Evolutionary conservation across 2,113 vertebrate species (phyloP).

Genomic region (Trichomycterus rosablanca): DNA sequence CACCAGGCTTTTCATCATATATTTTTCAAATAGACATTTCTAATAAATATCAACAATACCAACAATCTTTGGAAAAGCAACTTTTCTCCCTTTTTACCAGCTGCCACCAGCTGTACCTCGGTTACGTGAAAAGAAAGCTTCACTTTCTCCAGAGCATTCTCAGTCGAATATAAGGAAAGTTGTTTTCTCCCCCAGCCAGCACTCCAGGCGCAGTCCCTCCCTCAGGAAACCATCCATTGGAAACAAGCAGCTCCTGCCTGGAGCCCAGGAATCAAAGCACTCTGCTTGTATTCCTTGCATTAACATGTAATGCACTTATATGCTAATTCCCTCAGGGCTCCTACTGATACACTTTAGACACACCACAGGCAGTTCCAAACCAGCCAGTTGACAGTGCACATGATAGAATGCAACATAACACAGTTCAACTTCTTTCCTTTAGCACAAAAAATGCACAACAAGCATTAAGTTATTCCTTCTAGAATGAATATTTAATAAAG

Average conservation of each 20-base stretch:
- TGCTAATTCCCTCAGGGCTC: slow-evolving; percentile 62
- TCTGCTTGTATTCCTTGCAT: slow-evolving; percentile 58
- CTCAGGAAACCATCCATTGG: slow-evolving; percentile 52
- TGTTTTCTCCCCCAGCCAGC: slow-evolving; percentile 21
- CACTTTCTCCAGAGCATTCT: slow-evolving; percentile 13
- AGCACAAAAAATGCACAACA: too few species aligned
- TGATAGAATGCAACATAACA: neutral
- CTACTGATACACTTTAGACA: slow-evolving; percentile 55
- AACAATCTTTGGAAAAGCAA: too few species aligned
- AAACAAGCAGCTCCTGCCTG: slow-evolving; percentile 48
- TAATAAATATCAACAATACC: too few species aligned
- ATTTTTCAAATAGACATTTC: too few species aligned
- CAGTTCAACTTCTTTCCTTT: too few species aligned
- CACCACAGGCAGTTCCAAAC: slow-evolving; percentile 64
- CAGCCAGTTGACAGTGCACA: slow-evolving; percentile 45
- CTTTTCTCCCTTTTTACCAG: too few species aligned
- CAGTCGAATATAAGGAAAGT: slow-evolving; percentile 21
- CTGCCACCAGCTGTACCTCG: too few species aligned
- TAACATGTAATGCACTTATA: slow-evolving; percentile 63
- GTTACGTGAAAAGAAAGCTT: too few species aligned
- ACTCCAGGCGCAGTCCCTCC: slow-evolving; percentile 44
- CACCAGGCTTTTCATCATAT: too few species aligned
- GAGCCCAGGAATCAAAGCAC: slow-evolving; percentile 39
- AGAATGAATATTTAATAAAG: neutral
- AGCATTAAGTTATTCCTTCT: too few species aligned